phyloP scores from a whole-genome alignment of 1,140 invertebrate genomes.

The Drosophila ercepeae region DNA sequence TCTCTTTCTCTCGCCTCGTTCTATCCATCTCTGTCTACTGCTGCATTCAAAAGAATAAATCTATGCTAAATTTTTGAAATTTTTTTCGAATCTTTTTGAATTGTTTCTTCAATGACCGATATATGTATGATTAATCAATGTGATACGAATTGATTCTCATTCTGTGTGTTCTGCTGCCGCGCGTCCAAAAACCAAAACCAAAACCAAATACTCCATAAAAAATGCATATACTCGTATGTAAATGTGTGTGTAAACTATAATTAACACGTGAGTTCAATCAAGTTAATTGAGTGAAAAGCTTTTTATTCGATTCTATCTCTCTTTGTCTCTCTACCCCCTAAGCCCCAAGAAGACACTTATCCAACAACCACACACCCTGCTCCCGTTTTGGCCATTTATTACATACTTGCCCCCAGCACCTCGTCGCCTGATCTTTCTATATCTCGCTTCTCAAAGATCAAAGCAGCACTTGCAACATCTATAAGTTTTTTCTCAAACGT shows the following conservation, averaged over 20 bases:
- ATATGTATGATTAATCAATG: constrained; percentile 63
- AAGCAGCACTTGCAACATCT: not conserved
- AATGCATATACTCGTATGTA: constrained; percentile 53
- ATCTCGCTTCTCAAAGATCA: constrained; percentile 9
- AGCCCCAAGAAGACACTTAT: constrained; percentile 16
- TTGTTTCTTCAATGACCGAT: constrained; percentile 44
- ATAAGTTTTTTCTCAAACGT: not conserved
- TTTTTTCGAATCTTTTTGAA: constrained; percentile 11
- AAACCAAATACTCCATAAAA: constrained; percentile 35
- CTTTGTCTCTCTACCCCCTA: constrained; percentile 1
- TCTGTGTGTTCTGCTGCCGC: constrained; percentile 67
- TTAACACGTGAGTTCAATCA: constrained; percentile 75
- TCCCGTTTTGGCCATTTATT: not conserved
- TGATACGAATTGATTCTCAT: constrained; percentile 76
- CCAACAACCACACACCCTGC: constrained; percentile 2
- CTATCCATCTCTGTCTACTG: constrained; percentile 40
- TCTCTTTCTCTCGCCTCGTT: constrained; percentile 23
- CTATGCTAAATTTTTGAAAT: constrained; percentile 65
- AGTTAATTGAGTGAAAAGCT: constrained; percentile 40
- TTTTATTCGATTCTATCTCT: constrained; percentile 53
- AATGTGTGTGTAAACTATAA: constrained; percentile 63
- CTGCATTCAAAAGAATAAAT: constrained; percentile 48
- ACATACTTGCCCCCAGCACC: constrained; percentile 17
- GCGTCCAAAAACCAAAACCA: no score
- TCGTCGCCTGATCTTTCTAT: constrained; percentile 4